Evolutionary conservation across 2,113 vertebrate species (phyloP).

Genomic region (Dryoscopus gambensis): DNA sequence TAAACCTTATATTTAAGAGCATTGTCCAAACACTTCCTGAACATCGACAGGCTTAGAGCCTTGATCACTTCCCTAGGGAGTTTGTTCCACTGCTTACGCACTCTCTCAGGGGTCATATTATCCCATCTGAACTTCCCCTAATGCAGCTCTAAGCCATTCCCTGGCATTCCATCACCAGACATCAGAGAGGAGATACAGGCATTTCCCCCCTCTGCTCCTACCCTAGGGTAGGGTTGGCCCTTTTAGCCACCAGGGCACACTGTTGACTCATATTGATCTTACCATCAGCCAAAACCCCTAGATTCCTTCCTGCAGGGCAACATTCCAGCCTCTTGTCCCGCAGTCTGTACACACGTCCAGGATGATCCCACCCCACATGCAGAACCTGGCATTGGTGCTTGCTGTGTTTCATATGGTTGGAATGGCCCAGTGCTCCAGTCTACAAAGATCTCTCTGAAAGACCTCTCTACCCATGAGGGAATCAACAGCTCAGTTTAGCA

Average conservation of each 20-base stretch:
- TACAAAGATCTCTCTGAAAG: background rate
- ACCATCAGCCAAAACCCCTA: background rate
- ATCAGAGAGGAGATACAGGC: fast-evolving
- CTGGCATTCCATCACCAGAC: fast-evolving
- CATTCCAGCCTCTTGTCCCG: background rate
- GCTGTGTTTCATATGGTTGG: background rate
- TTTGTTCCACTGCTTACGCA: background rate
- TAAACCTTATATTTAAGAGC: background rate
- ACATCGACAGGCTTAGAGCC: fast-evolving
- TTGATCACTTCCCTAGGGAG: background rate
- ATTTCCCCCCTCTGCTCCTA: background rate
- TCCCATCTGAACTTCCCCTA: background rate
- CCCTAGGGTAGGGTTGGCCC: background rate
- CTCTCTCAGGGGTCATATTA: background rate
- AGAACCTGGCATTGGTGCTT: background rate
- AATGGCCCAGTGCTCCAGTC: background rate
- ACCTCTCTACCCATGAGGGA: background rate
- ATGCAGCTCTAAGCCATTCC: background rate
- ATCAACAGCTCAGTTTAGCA: background rate
- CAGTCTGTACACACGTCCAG: fast-evolving
- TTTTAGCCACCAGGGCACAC: background rate
- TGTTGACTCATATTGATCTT: background rate
- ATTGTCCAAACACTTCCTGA: background rate
- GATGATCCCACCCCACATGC: background rate
- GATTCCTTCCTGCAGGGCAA: background rate